Percentiles rank a stretch among this genome's conserved stretches.
These are phyloP conservation scores for Sinocyclocheilus grahami DNA, from an alignment of 2,113 vertebrate genomes.

Conservation along the genomic window DNA sequence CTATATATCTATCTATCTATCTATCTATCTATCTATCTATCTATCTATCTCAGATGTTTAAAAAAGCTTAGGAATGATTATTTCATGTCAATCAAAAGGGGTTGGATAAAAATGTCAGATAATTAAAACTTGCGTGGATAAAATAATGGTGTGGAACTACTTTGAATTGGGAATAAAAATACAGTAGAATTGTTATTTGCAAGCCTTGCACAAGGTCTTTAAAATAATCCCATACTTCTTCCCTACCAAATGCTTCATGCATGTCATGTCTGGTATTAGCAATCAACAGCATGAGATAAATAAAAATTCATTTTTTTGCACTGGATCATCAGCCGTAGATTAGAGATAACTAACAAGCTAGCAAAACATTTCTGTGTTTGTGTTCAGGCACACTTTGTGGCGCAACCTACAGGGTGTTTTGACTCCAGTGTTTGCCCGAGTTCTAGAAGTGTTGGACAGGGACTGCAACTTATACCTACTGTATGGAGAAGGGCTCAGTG, in stretches of 20 bases:
- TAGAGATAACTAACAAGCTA: background rate
- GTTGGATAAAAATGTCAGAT: background rate
- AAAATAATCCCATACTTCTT: background rate
- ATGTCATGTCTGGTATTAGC: background rate
- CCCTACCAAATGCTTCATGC: background rate
- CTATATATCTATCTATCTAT: background rate
- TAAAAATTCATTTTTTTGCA: background rate
- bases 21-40: background rate
- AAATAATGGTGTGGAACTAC: background rate
- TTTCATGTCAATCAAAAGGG: background rate
- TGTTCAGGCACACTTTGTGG: conserved; percentile 75
- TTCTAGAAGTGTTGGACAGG: conserved; percentile 73
- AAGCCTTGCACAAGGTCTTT: background rate
- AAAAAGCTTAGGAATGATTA: background rate
- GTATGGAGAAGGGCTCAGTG: conserved; percentile 50
- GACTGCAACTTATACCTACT: conserved; percentile 72
- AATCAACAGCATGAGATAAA: background rate
- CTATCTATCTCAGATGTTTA: background rate
- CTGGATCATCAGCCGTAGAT: background rate
- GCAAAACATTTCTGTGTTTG: background rate
- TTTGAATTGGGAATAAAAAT: background rate
- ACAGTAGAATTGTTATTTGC: background rate
- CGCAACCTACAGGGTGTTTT: conserved; percentile 70
- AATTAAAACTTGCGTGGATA: background rate
- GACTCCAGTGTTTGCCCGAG: conserved; percentile 66